Conservation (phyloP, 2,888 invertebrate species). For the Nomada flava region DNA sequence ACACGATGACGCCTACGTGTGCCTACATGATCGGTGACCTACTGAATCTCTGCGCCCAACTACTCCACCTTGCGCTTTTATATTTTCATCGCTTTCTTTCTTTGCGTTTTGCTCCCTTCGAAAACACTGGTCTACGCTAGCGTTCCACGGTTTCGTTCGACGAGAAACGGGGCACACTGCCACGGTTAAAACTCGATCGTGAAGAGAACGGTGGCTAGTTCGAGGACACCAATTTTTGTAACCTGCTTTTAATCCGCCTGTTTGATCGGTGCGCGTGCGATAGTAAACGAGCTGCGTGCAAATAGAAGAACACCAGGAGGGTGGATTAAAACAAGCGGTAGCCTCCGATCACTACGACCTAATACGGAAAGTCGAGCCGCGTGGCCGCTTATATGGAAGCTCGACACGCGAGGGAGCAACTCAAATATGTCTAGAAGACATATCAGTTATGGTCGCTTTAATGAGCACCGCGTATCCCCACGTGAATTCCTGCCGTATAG, state of each 20-base stretch:
- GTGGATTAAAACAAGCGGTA: not conserved
- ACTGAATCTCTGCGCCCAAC: conserved; percentile 59
- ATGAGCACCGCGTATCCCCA: conserved; percentile 27
- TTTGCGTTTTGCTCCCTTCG: not conserved
- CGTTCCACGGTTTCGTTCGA: not conserved
- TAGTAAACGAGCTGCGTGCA: conserved; percentile 21
- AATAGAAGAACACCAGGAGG: conserved; percentile 7
- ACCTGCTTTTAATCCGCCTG: not conserved
- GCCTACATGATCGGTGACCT: conserved; percentile 66
- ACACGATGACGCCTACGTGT: conserved; percentile 72
- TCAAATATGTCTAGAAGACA: conserved; percentile 21
- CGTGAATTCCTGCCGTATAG: conserved; percentile 16
- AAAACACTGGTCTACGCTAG: too few species aligned
- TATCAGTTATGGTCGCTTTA: conserved; percentile 31
- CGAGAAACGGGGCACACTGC: conserved; percentile 24
- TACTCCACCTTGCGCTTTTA: conserved; percentile 24
- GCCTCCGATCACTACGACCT: not conserved
- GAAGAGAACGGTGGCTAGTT: too few species aligned
- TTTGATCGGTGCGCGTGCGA: conserved; percentile 27
- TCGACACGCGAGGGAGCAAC: conserved; percentile 34
- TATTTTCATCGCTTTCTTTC: not conserved
- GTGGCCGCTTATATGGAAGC: conserved; percentile 10
- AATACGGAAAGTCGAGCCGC: conserved; percentile 15
- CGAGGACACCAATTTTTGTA: too few species aligned
- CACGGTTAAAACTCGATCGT: too few species aligned